These are phyloP conservation scores for Phrynocephalus guinanensis DNA, from an alignment of 2,797 vertebrate species.

Conservation along the genomic window DNA sequence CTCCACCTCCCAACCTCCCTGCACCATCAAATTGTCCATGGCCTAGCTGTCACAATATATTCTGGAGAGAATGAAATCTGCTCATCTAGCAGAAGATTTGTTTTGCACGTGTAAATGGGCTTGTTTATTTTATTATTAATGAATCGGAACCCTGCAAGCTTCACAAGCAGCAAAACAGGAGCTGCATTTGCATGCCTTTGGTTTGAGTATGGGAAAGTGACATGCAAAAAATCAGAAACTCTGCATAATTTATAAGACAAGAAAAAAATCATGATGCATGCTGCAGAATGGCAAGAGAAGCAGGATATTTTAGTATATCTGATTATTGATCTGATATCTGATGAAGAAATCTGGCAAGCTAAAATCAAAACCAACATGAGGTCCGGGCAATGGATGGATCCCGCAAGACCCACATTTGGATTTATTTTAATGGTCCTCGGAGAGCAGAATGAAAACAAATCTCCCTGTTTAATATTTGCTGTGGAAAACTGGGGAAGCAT, in stretches of 20 bases:
- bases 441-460: neutral
- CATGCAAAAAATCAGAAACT: constrained; percentile 1
- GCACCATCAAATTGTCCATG: neutral
- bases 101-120: neutral
- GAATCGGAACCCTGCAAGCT: neutral
- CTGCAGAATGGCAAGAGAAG: neutral
- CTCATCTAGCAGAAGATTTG: constrained; percentile 13
- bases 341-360: too few relatives aligned
- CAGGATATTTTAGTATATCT: too few relatives aligned
- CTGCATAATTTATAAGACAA: constrained; percentile 27
- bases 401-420: neutral
- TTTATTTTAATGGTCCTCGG: neutral
- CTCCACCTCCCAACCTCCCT: too few relatives aligned
- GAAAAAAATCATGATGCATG: neutral
- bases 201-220: neutral
- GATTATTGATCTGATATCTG: neutral
- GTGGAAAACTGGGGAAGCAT: neutral
- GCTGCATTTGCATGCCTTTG: constrained; percentile 28
- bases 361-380: neutral
- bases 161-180: neutral
- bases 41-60: neutral
- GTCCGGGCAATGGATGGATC: neutral
- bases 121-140: constrained; percentile 32
- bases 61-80: neutral
- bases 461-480: neutral